phyloP scores from a whole-genome alignment of 2,113 vertebrate genomes.

The Illadopsis cleaveri region DNA sequence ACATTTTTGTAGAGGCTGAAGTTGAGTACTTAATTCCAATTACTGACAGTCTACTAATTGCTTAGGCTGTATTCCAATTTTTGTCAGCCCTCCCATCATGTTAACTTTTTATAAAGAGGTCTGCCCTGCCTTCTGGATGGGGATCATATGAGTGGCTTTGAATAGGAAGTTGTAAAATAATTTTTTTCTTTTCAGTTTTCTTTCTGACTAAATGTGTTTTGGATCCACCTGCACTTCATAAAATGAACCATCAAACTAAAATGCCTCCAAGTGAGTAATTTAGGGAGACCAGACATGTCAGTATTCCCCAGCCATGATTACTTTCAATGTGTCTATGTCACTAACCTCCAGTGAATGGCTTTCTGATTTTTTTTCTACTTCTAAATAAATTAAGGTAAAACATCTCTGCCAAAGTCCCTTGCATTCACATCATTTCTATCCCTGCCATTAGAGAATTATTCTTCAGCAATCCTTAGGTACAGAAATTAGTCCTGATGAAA shows the following conservation, averaged over 20 bases:
- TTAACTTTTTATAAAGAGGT: constrained; percentile 26
- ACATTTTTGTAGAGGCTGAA: background rate
- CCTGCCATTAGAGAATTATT: background rate
- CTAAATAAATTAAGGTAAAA: background rate
- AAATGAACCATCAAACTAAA: background rate
- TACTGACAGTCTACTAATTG: constrained; percentile 62
- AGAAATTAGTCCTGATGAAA: background rate
- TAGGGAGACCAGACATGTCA: background rate
- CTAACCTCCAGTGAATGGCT: background rate
- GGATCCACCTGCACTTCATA: background rate
- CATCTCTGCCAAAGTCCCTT: background rate
- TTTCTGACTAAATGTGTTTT: background rate
- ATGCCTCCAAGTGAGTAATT: background rate
- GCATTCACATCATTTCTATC: background rate
- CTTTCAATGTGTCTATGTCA: background rate
- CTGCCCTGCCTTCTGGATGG: constrained; percentile 24
- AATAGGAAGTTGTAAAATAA: background rate
- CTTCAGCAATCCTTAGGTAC: background rate
- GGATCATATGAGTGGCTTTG: background rate
- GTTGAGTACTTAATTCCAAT: constrained; percentile 60
- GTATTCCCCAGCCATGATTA: background rate
- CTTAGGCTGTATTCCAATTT: constrained; percentile 56
- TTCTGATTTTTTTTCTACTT: background rate
- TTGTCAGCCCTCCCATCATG: constrained; percentile 9
- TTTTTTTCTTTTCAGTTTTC: background rate